Evolutionary conservation across 2,113 vertebrate genomes (phyloP).

Genomic region (Myrmecophaga tridactyla): DNA sequence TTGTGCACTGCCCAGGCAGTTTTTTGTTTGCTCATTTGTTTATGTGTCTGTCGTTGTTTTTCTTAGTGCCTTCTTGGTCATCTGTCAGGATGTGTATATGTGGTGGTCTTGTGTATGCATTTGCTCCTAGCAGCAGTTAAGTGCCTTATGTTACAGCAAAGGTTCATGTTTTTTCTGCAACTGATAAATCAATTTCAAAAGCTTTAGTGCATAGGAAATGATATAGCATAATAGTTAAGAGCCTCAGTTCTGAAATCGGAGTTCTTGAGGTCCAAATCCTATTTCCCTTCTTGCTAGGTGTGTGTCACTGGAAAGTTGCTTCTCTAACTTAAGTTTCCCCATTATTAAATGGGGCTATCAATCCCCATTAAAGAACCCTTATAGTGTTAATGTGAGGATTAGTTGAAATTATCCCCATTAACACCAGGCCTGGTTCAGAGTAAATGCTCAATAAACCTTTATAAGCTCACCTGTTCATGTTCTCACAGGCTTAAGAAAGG

Average conservation of each 20-base stretch:
- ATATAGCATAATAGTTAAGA: neutral
- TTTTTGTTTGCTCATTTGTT: neutral
- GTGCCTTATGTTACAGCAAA: neutral
- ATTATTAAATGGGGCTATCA: neutral
- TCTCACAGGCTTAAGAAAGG: neutral
- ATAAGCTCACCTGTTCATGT: neutral
- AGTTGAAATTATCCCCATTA: constrained; percentile 33
- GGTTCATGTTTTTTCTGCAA: neutral
- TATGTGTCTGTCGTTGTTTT: neutral
- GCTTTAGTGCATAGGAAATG: neutral
- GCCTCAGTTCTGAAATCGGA: neutral
- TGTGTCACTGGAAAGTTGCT: neutral
- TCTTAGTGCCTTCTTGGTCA: neutral
- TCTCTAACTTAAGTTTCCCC: constrained; percentile 22
- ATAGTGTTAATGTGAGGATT: neutral
- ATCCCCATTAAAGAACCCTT: too few species aligned
- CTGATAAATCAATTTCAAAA: neutral
- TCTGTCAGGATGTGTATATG: neutral
- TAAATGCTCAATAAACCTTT: neutral
- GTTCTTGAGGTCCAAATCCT: neutral
- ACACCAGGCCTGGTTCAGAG: neutral
- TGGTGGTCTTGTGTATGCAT: neutral
- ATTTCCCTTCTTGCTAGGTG: neutral
- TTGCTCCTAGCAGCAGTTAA: neutral
- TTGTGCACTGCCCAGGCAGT: neutral